phyloP scores from a whole-genome alignment of 2,888 invertebrate species.

The Apantesis nais region DNA sequence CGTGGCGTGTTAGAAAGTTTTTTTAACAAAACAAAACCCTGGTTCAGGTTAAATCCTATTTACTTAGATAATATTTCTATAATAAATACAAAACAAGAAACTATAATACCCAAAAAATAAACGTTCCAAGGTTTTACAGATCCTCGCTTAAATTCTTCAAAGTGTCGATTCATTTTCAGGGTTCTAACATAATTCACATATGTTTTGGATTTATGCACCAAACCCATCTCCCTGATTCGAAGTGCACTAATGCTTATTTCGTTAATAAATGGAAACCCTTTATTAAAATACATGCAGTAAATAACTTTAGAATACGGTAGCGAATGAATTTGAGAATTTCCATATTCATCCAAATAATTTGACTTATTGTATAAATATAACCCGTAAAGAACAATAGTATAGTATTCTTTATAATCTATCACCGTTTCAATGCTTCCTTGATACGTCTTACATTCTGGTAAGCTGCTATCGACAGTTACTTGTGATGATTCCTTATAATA shows the following conservation, averaged over 20 bases:
- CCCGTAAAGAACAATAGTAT: conserved; percentile 2
- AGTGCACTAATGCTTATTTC: conserved; percentile 48
- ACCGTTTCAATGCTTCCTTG: conserved; percentile 19
- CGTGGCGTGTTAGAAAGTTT: too few species aligned
- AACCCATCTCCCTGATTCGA: conserved; percentile 59
- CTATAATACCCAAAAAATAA: background rate
- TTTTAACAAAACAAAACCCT: background rate
- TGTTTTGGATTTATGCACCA: conserved; percentile 41
- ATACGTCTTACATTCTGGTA: conserved; percentile 5
- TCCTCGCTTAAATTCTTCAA: background rate
- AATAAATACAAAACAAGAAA: background rate
- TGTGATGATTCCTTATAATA: conserved; percentile 37
- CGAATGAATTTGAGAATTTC: conserved; percentile 17
- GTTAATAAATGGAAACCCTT: conserved; percentile 63
- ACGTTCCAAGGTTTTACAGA: background rate
- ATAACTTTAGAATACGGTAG: conserved; percentile 59
- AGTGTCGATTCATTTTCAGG: background rate
- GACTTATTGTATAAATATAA: conserved; percentile 18
- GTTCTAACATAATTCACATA: background rate
- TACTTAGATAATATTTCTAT: background rate
- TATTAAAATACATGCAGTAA: conserved; percentile 62
- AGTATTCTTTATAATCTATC: conserved; percentile 14
- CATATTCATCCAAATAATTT: conserved; percentile 22
- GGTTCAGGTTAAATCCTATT: background rate
- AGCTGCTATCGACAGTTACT: conserved; percentile 8